phyloP scores from a whole-genome alignment of 2,888 invertebrate species.

The Chrysolina oricalcia region DNA sequence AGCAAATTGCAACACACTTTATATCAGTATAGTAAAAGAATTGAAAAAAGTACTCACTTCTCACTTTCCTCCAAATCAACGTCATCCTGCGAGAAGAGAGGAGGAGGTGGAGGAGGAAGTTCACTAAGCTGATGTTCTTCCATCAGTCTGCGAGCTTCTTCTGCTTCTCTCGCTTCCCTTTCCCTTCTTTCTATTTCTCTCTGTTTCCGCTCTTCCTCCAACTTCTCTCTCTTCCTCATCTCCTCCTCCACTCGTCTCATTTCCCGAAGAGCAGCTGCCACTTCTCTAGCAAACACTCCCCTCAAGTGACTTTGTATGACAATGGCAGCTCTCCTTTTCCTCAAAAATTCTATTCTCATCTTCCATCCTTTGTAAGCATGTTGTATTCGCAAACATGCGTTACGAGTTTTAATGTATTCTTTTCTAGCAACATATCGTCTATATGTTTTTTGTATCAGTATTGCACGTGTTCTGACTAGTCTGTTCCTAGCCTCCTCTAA shows the following conservation, averaged over 20 bases:
- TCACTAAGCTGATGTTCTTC: conserved; percentile 61
- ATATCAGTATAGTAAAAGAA: no score
- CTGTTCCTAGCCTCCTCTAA: conserved; percentile 86
- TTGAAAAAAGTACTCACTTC: conserved; percentile 74
- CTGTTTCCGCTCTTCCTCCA: conserved; percentile 76
- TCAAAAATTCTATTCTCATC: conserved; percentile 85
- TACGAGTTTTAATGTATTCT: conserved; percentile 79
- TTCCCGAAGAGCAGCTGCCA: conserved; percentile 88
- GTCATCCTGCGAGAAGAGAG: conserved; percentile 72
- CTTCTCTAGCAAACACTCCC: conserved; percentile 93
- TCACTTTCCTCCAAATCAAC: conserved; percentile 78
- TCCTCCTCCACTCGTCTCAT: conserved; percentile 91
- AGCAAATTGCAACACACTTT: no score
- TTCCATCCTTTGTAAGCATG: conserved; percentile 91
- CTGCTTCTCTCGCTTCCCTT: conserved; percentile 74
- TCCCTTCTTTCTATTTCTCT: conserved; percentile 73
- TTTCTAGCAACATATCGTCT: conserved; percentile 78
- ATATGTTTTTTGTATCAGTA: conserved; percentile 85
- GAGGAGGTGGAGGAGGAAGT: conserved; percentile 63
- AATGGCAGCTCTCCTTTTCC: conserved; percentile 87
- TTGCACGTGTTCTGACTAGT: conserved; percentile 80
- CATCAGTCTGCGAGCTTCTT: conserved; percentile 61
- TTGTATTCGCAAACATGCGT: conserved; percentile 84
- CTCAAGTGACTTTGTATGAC: conserved; percentile 90
- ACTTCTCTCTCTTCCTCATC: conserved; percentile 79